A percentile compares a stretch with the other conserved stretches of the same genome.
Evolutionary conservation across 2,888 invertebrate genomes (phyloP).

Genomic region (Nymphalis polychloros): DNA sequence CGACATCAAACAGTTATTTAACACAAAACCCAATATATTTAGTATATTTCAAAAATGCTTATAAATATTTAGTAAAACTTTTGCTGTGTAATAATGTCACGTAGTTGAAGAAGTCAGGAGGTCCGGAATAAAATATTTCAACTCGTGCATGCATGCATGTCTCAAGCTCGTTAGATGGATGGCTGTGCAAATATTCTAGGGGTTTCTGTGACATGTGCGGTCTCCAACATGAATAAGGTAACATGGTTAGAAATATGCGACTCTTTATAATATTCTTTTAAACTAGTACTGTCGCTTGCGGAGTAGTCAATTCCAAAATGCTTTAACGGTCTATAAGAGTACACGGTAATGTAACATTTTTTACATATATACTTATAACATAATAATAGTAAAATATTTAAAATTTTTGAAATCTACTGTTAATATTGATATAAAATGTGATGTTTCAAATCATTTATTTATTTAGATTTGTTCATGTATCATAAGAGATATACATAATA

Average conservation of each 20-base stretch:
- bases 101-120: conserved; percentile 17
- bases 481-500: too few species aligned
- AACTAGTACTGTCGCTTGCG: neutral
- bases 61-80: conserved; percentile 23
- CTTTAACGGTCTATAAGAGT: neutral
- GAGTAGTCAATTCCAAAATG: neutral
- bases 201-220: conserved; percentile 20
- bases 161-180: conserved; percentile 35
- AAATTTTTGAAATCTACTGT: too few species aligned
- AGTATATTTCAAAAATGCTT: conserved; percentile 4
- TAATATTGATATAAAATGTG: too few species aligned
- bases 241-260: conserved; percentile 15
- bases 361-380: too few species aligned
- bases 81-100: conserved; percentile 21
- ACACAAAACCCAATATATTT: too few species aligned
- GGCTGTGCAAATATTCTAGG: conserved; percentile 29
- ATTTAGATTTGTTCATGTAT: too few species aligned
- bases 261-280: conserved; percentile 9
- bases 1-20: too few species aligned
- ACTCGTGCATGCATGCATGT: conserved; percentile 26
- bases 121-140: conserved; percentile 28
- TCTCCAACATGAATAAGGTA: conserved; percentile 15
- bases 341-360: neutral
- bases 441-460: too few species aligned
- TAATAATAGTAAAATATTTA: too few species aligned